Percentiles rank a stretch among this genome's conserved stretches.
phyloP scores from a whole-genome alignment of 2,797 vertebrate genomes.

The Darevskia mixta region DNA sequence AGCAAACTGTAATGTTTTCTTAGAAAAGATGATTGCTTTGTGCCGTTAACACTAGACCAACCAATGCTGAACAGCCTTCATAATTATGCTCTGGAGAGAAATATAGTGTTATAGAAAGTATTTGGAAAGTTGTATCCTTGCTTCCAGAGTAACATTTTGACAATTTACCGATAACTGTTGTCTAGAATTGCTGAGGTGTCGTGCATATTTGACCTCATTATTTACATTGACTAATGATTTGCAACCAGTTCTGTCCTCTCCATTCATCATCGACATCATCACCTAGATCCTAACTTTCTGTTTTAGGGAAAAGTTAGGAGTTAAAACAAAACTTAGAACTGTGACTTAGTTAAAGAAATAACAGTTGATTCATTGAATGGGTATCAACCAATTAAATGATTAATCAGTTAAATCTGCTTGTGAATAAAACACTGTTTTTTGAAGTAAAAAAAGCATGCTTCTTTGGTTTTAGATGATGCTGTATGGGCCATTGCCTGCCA shows the following conservation, averaged over 20 bases:
- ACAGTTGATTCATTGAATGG: not conserved
- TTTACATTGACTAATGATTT: slow-evolving; percentile 34
- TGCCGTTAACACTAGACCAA: slow-evolving; percentile 60
- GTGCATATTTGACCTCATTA: slow-evolving; percentile 32
- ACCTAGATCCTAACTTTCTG: not conserved
- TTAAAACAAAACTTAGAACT: not conserved
- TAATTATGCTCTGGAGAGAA: slow-evolving; percentile 58
- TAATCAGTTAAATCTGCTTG: not conserved
- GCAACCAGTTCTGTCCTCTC: not conserved
- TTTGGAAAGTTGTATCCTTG: slow-evolving; percentile 57
- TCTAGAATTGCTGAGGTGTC: not conserved
- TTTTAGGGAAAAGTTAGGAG: not conserved
- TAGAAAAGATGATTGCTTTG: slow-evolving; percentile 60
- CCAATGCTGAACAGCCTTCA: slow-evolving; percentile 45
- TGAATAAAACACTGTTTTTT: not conserved
- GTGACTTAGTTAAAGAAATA: not conserved
- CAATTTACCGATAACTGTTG: slow-evolving; percentile 57
- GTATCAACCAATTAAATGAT: not conserved
- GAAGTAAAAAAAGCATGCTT: not conserved
- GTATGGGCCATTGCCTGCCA: not conserved
- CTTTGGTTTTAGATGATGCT: slow-evolving; percentile 4
- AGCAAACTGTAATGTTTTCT: slow-evolving; percentile 63
- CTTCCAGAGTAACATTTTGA: slow-evolving; percentile 58
- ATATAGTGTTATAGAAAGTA: slow-evolving; percentile 65
- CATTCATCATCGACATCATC: not conserved